Evolutionary conservation across 2,797 vertebrate genomes (phyloP).

Genomic region (Gymnoscopelus braueri): DNA sequence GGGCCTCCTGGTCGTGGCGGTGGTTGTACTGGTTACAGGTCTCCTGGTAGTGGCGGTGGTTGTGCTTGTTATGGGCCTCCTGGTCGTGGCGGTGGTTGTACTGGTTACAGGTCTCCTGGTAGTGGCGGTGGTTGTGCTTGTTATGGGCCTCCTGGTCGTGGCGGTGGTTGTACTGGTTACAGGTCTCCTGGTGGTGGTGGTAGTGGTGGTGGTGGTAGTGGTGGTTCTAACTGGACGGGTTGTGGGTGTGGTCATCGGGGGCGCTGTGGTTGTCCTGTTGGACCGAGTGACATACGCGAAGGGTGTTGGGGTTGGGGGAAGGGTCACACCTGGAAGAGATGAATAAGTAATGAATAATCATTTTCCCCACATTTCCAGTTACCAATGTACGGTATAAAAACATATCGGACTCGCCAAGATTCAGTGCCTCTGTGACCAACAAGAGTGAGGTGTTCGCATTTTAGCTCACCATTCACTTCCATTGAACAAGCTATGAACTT

Average conservation of each 20-base stretch:
- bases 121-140: background rate
- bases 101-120: conserved; percentile 16
- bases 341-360: no score
- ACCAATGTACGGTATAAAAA: no score
- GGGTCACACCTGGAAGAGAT: conserved; percentile 70
- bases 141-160: conserved; percentile 16
- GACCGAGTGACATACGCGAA: conserved; percentile 81
- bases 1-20: conserved; percentile 36
- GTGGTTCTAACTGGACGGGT: conserved; percentile 30
- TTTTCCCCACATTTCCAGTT: no score
- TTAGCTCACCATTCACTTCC: no score
- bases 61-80: conserved; percentile 5
- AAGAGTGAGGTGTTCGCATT: no score
- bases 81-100: conserved; percentile 16
- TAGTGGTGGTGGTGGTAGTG: conserved; percentile 27
- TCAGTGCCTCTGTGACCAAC: no score
- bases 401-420: no score
- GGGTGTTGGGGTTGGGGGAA: conserved; percentile 78
- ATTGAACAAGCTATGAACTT: no score
- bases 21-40: conserved; percentile 17
- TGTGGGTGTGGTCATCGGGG: conserved; percentile 46
- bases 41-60: background rate
- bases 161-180: conserved; percentile 25
- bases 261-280: conserved; percentile 75
- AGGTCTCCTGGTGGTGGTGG: background rate